These are phyloP conservation scores for Smutsia temminckii DNA, from an alignment of 2,797 vertebrate species.

Conservation along the genomic window DNA sequence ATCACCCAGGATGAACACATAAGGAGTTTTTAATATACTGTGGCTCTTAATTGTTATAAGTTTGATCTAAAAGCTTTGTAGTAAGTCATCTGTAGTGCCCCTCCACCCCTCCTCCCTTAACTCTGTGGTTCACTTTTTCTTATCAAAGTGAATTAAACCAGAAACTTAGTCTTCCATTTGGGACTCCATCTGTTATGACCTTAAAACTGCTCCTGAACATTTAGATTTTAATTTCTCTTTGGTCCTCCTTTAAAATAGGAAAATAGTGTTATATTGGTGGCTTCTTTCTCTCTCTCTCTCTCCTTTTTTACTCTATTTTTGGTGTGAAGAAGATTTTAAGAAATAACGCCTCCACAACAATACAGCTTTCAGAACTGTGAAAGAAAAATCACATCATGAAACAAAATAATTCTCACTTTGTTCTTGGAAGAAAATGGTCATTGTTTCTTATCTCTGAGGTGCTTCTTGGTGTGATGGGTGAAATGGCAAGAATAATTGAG, in stretches of 20 bases:
- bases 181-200: background rate
- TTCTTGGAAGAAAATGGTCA: slow-evolving; percentile 70
- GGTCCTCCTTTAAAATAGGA: slow-evolving; percentile 8
- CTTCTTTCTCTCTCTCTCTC: background rate
- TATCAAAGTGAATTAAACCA: background rate
- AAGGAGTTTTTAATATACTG: slow-evolving; percentile 75
- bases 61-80: slow-evolving; percentile 49
- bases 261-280: background rate
- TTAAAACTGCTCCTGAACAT: background rate
- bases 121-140: background rate
- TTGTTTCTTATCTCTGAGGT: slow-evolving; percentile 76
- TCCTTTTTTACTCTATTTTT: background rate
- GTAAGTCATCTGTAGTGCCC: background rate
- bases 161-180: background rate
- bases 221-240: slow-evolving; percentile 52
- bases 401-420: slow-evolving; percentile 76
- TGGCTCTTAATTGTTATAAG: slow-evolving; percentile 65
- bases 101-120: too few relatives aligned
- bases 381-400: slow-evolving; percentile 73
- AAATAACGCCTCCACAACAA: slow-evolving; percentile 62
- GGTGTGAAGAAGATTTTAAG: slow-evolving; percentile 51
- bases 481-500: slow-evolving; percentile 75
- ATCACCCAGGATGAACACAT: slow-evolving; percentile 78
- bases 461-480: slow-evolving; percentile 65
- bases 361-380: slow-evolving; percentile 65